phyloP scores from a whole-genome alignment of 2,888 invertebrate genomes.

The Hypsopygia costalis region DNA sequence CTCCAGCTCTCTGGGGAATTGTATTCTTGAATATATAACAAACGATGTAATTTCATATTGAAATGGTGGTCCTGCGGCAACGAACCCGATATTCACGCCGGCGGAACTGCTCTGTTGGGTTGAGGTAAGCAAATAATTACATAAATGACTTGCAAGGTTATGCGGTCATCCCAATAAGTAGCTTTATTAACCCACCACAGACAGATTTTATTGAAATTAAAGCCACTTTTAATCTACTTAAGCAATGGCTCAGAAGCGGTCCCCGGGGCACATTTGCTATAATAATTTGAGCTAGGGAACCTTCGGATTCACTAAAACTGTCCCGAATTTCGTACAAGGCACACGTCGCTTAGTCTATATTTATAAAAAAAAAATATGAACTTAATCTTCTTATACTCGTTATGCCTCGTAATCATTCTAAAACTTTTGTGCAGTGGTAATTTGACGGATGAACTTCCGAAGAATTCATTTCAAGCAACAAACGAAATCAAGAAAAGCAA shows the following conservation, averaged over 20 bases:
- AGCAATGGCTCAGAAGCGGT: conserved; percentile 50
- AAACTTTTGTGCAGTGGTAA: conserved; percentile 38
- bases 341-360: conserved; percentile 42
- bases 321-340: conserved; percentile 38
- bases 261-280: conserved; percentile 46
- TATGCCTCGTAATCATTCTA: conserved; percentile 32
- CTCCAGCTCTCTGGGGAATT: too few relatives aligned
- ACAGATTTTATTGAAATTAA: conserved; percentile 55
- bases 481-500: conserved; percentile 4
- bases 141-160: conserved; percentile 27
- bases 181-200: conserved; percentile 50
- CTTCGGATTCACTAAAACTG: conserved; percentile 30
- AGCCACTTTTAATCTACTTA: conserved; percentile 70
- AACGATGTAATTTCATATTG: too few relatives aligned
- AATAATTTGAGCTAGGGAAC: conserved; percentile 33
- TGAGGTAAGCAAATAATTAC: neutral
- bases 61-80: too few relatives aligned
- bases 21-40: too few relatives aligned
- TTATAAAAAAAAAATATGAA: conserved; percentile 40
- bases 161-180: conserved; percentile 55
- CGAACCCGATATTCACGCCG: too few relatives aligned
- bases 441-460: conserved; percentile 18
- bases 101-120: neutral
- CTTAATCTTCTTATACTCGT: conserved; percentile 29
- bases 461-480: conserved; percentile 4